Base-by-base conservation (phyloP, 1,140 invertebrate species). In the Drosophila lini region DNA sequence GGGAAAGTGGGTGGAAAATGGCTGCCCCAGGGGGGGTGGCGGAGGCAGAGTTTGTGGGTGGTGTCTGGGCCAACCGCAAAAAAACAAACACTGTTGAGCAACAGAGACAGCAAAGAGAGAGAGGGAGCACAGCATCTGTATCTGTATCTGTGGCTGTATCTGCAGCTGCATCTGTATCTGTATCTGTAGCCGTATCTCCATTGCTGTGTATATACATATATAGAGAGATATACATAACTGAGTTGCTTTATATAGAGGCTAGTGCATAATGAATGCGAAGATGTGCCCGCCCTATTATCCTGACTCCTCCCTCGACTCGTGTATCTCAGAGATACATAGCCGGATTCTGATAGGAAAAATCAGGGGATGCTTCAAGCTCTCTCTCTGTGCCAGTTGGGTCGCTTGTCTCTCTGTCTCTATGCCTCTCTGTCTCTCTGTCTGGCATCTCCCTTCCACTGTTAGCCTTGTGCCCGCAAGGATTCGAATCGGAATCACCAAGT, bases 261-360 rank as follows among this genome's bases (percentile, higher is more conserved):
- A 81, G 81, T 86, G 88, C 74, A 91, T 91, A 91, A 91, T 91
- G 83, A 88, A 91, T 91, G 83, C 78, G 81, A 91, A 78, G 88
- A 91, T 90, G 83, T 91, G 75, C 75, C 74, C 88, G 88, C 88
- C 88, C 88, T 91, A 89, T 91, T 91, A 91, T 91, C 88, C 88
- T 91, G 85, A 74, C 90, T 91, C 88, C 88, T 91, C 88, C 88
- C 88, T 74, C 80, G 74, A 74, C 44, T 59, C 31, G 57, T 80
- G 84, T 89, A 80, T 88, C 80, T 88, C 83, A 68, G 57, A 86
- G 83, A 85, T 88, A 85, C 82, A 86, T 77, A 82, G 81, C 81
- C 64, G 82, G 63, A 83, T 77, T 88, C 83, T 88, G 83, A 86
- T 88, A 89, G 76, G 84, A 88, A 86, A 76, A 64, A 70, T 32